A percentile compares a stretch with the other conserved stretches of the same genome.
phyloP scores from a whole-genome alignment of 2,113 vertebrate genomes.

The Atlantisia rogersi region DNA sequence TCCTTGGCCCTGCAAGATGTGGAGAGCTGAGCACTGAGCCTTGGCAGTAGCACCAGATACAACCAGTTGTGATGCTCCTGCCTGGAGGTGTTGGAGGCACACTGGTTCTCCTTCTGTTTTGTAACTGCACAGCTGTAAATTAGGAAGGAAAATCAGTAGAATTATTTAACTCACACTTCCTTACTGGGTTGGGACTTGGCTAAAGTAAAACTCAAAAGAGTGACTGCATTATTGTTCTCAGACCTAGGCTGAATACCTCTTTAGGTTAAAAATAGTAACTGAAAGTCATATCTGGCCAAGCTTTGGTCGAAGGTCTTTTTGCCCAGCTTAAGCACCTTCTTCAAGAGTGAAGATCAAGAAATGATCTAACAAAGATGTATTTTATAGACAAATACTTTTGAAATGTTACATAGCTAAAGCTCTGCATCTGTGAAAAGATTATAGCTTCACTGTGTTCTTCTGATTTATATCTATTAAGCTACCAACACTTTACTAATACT shows the following conservation, averaged over 20 bases:
- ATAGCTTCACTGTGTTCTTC: background rate
- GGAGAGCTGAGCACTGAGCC: background rate
- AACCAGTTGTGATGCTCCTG: background rate
- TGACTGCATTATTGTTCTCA: background rate
- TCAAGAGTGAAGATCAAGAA: background rate
- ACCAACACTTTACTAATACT: background rate
- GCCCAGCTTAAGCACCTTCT: background rate
- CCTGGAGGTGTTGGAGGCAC: background rate
- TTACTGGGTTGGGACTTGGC: background rate
- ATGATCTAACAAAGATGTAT: background rate
- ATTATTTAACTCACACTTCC: background rate
- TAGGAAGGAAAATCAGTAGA: background rate
- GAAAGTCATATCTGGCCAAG: background rate
- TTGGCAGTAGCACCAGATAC: fast-evolving
- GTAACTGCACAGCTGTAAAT: background rate
- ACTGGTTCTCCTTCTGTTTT: background rate
- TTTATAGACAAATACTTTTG: background rate
- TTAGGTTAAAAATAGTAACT: constrained; percentile 14
- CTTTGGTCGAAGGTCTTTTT: background rate
- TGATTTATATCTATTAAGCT: background rate
- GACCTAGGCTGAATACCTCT: background rate
- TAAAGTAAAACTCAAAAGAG: background rate
- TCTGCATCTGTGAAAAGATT: background rate
- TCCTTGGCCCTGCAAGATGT: fast-evolving
- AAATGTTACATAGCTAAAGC: background rate